Percentiles rank a stretch among this genome's conserved stretches.
Evolutionary conservation across 2,797 vertebrate species (phyloP).

Genomic region (Hipposideros larvatus): DNA sequence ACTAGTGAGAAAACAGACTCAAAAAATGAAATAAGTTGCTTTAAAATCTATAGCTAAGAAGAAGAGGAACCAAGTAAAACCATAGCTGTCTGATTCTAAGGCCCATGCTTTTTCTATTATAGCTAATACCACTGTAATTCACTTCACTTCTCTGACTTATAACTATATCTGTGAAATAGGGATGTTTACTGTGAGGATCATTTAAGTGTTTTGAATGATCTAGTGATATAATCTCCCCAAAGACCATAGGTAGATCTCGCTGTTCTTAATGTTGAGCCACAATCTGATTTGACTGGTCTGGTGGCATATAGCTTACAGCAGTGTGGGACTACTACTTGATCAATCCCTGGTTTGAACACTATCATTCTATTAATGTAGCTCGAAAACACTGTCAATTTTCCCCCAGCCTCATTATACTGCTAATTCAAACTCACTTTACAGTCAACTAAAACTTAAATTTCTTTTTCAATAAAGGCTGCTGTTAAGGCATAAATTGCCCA

Average conservation of each 20-base stretch:
- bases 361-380: neutral
- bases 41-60: constrained; percentile 27
- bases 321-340: neutral
- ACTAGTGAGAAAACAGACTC: constrained; percentile 36
- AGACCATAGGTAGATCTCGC: neutral
- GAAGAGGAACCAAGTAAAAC: neutral
- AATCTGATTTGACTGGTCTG: neutral
- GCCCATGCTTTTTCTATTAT: neutral
- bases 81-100: neutral
- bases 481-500: neutral
- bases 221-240: neutral
- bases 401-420: neutral
- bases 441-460: constrained; percentile 4
- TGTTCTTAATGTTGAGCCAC: neutral
- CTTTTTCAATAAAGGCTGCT: constrained; percentile 6
- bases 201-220: neutral
- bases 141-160: neutral
- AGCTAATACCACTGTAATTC: constrained; percentile 1
- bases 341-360: neutral
- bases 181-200: neutral
- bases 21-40: constrained; percentile 34
- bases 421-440: neutral
- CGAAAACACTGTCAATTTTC: neutral
- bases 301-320: neutral
- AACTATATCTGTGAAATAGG: neutral